Conservation (phyloP, 2,113 vertebrate species). For the Ardeotis arabs region DNA sequence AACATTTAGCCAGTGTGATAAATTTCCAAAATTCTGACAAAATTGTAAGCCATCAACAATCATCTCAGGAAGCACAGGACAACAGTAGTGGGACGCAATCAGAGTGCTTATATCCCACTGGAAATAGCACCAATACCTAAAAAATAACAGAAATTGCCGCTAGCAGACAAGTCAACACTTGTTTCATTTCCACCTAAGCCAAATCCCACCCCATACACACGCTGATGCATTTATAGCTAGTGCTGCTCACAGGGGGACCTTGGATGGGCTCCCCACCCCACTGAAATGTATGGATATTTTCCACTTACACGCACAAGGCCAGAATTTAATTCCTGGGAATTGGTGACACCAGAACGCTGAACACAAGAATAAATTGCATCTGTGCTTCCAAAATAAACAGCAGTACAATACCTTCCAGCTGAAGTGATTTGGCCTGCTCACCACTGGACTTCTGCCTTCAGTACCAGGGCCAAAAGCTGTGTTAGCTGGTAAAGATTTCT, state of each 20-base stretch:
- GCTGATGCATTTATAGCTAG: background rate
- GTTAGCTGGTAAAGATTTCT: background rate
- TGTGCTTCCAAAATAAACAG: constrained; percentile 41
- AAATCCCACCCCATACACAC: background rate
- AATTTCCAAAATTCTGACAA: background rate
- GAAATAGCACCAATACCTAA: background rate
- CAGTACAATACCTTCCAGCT: constrained; percentile 53
- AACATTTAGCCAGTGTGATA: background rate
- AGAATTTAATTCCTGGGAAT: background rate
- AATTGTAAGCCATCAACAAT: background rate
- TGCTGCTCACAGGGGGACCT: background rate
- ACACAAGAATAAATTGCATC: background rate
- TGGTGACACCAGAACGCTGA: background rate
- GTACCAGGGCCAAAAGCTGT: background rate
- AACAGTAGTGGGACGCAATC: background rate
- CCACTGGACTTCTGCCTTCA: background rate
- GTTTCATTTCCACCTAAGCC: background rate
- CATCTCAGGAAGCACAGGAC: background rate
- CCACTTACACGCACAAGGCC: background rate
- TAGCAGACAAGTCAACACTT: background rate
- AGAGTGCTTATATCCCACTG: background rate
- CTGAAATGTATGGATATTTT: background rate
- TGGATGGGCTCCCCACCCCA: background rate
- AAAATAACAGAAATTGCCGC: background rate
- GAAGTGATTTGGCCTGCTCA: background rate